Evolutionary conservation across 2,888 invertebrate genomes (phyloP).

Genomic region (Sepioteuthis lessoniana): DNA sequence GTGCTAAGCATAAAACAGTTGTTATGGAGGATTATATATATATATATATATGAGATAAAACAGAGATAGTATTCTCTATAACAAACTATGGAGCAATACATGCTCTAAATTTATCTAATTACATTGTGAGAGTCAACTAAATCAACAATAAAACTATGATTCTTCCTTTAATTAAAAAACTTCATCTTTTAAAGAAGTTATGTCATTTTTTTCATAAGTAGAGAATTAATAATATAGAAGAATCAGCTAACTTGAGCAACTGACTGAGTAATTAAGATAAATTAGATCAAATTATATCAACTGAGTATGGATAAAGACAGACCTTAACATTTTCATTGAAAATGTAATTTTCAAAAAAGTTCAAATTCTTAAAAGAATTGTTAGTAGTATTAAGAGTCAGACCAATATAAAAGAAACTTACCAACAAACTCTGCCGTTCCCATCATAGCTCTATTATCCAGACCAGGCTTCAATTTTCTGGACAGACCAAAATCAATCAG

Average conservation of each 20-base stretch:
- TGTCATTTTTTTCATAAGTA: too few species aligned
- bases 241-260: too few species aligned
- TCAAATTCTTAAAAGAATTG: neutral
- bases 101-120: neutral
- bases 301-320: neutral
- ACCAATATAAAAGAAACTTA: slow-evolving; percentile 58
- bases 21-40: neutral
- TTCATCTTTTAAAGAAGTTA: too few species aligned
- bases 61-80: too few species aligned
- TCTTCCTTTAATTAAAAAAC: too few species aligned
- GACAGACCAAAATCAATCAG: slow-evolving; percentile 82
- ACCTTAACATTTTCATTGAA: neutral
- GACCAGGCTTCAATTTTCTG: slow-evolving; percentile 74
- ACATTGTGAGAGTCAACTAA: neutral
- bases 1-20: too few species aligned
- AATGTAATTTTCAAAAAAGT: neutral
- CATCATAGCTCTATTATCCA: slow-evolving; percentile 78
- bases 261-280: too few species aligned
- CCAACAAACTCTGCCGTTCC: slow-evolving; percentile 79
- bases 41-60: neutral
- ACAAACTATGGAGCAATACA: neutral
- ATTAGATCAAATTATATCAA: too few species aligned
- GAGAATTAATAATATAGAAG: too few species aligned
- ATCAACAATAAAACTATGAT: neutral
- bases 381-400: neutral